Percentiles rank a stretch among this genome's conserved stretches.
Evolutionary conservation across 2,113 vertebrate species (phyloP).

Genomic region (Oreochromis spilurus): DNA sequence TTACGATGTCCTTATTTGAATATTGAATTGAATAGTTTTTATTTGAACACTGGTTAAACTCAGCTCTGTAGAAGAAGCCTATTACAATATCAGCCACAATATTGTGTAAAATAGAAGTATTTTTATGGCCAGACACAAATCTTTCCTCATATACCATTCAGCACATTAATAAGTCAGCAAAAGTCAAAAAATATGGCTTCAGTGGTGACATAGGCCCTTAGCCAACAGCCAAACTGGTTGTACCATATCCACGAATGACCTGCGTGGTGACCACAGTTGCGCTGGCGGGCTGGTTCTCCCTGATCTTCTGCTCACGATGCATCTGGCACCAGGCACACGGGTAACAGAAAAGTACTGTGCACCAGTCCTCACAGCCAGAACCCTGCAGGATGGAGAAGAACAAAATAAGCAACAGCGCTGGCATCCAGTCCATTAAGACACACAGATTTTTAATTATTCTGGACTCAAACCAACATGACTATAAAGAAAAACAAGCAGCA

Average conservation of each 20-base stretch:
- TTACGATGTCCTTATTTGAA: not conserved
- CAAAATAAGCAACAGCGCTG: not conserved
- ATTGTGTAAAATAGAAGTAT: not conserved
- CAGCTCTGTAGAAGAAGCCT: not conserved
- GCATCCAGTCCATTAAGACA: not conserved
- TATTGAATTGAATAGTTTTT: not conserved
- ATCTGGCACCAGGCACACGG: slow-evolving; percentile 75
- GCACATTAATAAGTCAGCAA: not conserved
- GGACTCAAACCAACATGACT: not conserved
- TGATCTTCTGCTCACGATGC: slow-evolving; percentile 69
- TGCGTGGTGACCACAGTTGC: slow-evolving; percentile 50
- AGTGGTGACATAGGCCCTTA: not conserved
- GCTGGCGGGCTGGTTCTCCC: not conserved
- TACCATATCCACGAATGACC: not conserved
- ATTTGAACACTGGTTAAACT: not conserved
- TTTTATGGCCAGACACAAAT: not conserved
- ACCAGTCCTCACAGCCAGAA: slow-evolving; percentile 63
- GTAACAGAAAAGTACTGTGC: slow-evolving; percentile 54
- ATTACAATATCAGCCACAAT: not conserved
- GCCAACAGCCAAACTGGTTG: not conserved
- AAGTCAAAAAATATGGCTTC: not conserved
- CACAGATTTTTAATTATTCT: not conserved
- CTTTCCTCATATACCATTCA: not conserved
- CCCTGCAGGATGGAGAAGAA: slow-evolving; percentile 49
- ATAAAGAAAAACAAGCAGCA: not conserved